A percentile compares a stretch with the other conserved stretches of the same genome.
Conservation (phyloP, 2,888 invertebrate genomes). For the Epiblema foenella region DNA sequence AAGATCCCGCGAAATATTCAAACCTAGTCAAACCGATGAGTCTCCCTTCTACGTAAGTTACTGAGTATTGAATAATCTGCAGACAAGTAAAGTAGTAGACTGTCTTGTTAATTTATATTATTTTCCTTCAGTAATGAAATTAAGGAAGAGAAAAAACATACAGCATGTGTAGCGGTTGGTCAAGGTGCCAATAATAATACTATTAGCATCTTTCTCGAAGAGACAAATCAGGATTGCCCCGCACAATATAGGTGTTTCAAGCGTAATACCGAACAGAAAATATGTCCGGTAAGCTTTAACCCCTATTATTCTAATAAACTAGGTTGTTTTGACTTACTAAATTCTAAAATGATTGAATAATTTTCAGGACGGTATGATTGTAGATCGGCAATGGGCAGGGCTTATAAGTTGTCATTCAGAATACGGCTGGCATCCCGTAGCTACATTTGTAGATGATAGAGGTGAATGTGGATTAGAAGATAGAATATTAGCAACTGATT, state of each 20-base stretch:
- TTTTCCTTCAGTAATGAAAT: constrained; percentile 55
- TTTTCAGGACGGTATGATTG: constrained; percentile 53
- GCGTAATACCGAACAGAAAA: constrained; percentile 58
- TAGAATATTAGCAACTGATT: constrained; percentile 76
- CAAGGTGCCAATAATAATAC: constrained; percentile 82
- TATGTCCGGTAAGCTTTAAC: constrained; percentile 70
- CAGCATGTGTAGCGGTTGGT: constrained; percentile 86
- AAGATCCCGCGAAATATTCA: constrained; percentile 83
- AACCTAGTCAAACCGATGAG: constrained; percentile 88
- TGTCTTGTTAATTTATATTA: constrained; percentile 1
- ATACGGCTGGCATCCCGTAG: constrained; percentile 89
- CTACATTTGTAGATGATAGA: constrained; percentile 85
- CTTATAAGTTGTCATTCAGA: constrained; percentile 87
- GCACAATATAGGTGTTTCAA: constrained; percentile 84
- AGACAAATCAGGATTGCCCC: constrained; percentile 80
- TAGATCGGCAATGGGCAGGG: constrained; percentile 85
- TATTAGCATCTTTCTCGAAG: constrained; percentile 77
- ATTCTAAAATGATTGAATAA: background rate
- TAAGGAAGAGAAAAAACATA: constrained; percentile 62
- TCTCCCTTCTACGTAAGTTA: constrained; percentile 79
- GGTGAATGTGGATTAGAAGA: constrained; percentile 83
- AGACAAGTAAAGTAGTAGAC: background rate
- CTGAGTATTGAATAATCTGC: constrained; percentile 8
- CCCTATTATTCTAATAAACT: background rate
- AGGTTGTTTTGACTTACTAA: background rate